Conservation (phyloP, 2,113 vertebrate species). For the Gadus chalcogrammus region DNA sequence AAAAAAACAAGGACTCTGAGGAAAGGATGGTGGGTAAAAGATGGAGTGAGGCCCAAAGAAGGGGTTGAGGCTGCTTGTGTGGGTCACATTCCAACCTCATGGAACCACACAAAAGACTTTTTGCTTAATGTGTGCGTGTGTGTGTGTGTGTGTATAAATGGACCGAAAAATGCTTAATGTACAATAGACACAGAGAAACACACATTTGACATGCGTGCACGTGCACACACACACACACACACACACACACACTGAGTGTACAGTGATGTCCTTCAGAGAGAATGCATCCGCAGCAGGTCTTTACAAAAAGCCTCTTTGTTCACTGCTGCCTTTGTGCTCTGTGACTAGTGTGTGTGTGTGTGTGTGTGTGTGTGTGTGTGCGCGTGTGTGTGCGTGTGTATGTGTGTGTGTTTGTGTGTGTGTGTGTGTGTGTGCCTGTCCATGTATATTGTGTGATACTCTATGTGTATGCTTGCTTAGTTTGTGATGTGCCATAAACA, state of each 20-base stretch:
- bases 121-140: not conserved
- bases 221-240: slow-evolving; percentile 36
- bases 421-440: slow-evolving; percentile 30
- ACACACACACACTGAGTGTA: slow-evolving; percentile 53
- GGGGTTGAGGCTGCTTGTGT: slow-evolving; percentile 14
- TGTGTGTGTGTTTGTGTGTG: slow-evolving; percentile 29
- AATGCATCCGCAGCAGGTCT: slow-evolving; percentile 44
- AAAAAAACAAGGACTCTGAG: not conserved
- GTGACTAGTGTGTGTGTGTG: slow-evolving; percentile 18
- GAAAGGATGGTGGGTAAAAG: not conserved
- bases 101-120: slow-evolving; percentile 10
- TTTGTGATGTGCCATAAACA: slow-evolving; percentile 57
- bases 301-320: slow-evolving; percentile 66
- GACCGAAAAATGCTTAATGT: slow-evolving; percentile 2
- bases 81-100: slow-evolving; percentile 44
- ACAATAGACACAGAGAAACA: no score
- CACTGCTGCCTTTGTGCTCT: slow-evolving; percentile 48
- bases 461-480: slow-evolving; percentile 32
- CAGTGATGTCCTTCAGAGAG: slow-evolving; percentile 56
- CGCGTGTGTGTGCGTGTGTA: slow-evolving; percentile 21
- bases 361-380: slow-evolving; percentile 29
- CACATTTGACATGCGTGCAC: slow-evolving; percentile 14
- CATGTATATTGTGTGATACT: slow-evolving; percentile 19
- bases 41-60: slow-evolving; percentile 16
- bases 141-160: not conserved